Evolutionary conservation across 2,113 vertebrate genomes (phyloP), one percentile per base, ranked within the genome.

Genomic region (Coptodon rendalli): DNA sequence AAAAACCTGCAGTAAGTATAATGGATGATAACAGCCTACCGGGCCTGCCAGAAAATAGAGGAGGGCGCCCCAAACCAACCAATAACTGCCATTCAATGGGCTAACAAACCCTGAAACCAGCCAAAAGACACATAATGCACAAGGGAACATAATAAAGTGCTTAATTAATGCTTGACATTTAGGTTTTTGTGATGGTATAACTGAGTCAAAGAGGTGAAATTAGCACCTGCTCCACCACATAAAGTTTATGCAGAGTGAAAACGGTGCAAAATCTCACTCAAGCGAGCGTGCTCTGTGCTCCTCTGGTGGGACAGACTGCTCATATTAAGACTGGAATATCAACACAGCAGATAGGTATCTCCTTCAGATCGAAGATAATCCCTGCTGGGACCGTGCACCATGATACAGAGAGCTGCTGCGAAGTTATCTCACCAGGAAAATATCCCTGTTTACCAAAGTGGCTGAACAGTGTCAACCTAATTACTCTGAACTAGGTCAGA

Each of bases 401-500:
- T 22, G 50, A 76, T 81, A 29, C 22, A 6, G 17, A 78, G 86
- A 76, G 87, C 89, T 76, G 71, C 56, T 53, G 84, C 57, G 11
- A 91, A 93, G 91, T 85, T 87, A 88, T 93, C 92, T 91, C 93
- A 90, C 88, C 88, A 87, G 91, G 87, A 94, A 95, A 92, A 93
- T 66, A 93, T 85, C 91, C 86, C 89, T 95, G 93, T 95, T 96
- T 96, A 95, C 94, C 87, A 93, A 94, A 94, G 90, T 86, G 90
- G 80, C 89, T 91, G 89, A 96, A 94, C 93, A 93, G 92, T 92
- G 94, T 95, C 93, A 87, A 95, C 93, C 95, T 93, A 96, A 96
- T 95, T 95, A 94, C 92, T 94, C 87, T 94, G 89, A 96, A 95
- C 90, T 95, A 94, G 95, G 96, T 96, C 94, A 95, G 92, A 88